Evolutionary conservation across 1,140 invertebrate species (phyloP).

Genomic region (Episyrphus balteatus): DNA sequence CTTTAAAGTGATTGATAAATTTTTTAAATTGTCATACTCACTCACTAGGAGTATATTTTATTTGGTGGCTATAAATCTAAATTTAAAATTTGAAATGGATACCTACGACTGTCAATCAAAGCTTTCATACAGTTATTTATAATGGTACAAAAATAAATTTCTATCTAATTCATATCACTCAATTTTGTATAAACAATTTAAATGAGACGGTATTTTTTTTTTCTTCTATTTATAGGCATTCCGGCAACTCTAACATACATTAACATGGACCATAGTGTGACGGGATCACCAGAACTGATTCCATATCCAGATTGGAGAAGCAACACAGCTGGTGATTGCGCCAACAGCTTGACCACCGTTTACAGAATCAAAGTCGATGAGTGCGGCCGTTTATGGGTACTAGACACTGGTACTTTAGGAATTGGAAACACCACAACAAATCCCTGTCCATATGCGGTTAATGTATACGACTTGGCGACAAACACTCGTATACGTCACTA

Average conservation of each 20-base stretch:
- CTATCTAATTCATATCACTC: no score
- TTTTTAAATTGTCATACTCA: no score
- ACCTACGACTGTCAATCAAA: no score
- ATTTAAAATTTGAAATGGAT: no score
- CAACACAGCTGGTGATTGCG: slow-evolving; percentile 63
- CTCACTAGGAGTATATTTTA: no score
- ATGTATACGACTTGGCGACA: slow-evolving; percentile 63
- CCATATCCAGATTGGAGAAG: slow-evolving; percentile 64
- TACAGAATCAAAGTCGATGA: slow-evolving; percentile 62
- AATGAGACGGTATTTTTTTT: neutral
- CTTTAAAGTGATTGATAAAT: no score
- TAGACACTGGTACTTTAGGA: slow-evolving; percentile 70
- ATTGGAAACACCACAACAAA: slow-evolving; percentile 62
- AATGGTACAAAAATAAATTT: no score
- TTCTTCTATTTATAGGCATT: slow-evolving; percentile 51
- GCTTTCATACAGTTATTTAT: no score
- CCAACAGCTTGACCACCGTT: slow-evolving; percentile 58
- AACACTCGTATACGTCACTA: slow-evolving; percentile 59
- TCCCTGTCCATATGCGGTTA: slow-evolving; percentile 59
- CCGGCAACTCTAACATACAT: slow-evolving; percentile 72
- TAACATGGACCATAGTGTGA: slow-evolving; percentile 46
- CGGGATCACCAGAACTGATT: slow-evolving; percentile 56
- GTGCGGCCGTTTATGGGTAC: slow-evolving; percentile 67
- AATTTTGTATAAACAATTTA: no score
- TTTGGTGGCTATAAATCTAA: no score